phyloP scores from a whole-genome alignment of 1,140 invertebrate species.

The Macrobrachium nipponense region DNA sequence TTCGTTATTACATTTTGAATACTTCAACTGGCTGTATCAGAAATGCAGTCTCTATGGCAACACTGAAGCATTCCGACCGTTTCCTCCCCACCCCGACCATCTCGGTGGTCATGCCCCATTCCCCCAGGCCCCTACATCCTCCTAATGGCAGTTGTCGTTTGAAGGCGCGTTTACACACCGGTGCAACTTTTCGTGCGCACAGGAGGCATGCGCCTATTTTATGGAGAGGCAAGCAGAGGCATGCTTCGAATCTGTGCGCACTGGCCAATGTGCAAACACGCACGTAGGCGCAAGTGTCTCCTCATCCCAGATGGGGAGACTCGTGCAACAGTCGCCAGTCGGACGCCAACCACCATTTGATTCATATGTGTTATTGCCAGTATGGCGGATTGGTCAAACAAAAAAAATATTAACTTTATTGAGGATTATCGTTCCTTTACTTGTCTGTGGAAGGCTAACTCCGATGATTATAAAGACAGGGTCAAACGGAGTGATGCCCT shows the following conservation, averaged over 20 bases:
- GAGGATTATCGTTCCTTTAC: conserved; percentile 23
- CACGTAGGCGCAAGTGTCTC: conserved; percentile 23
- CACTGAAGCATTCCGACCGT: no score
- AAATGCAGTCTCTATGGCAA: no score
- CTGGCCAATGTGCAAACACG: conserved; percentile 19
- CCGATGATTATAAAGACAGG: conserved; percentile 20
- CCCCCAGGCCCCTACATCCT: no score
- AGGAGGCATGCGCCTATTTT: conserved; percentile 18
- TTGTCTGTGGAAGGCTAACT: conserved; percentile 25
- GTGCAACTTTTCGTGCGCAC: neutral
- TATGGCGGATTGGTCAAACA: conserved; percentile 24
- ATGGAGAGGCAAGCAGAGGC: conserved; percentile 25
- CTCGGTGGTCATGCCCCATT: no score
- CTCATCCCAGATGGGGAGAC: no score
- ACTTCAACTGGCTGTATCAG: no score
- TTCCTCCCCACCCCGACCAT: no score
- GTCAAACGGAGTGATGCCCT: conserved; percentile 27
- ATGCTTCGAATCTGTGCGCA: conserved; percentile 24
- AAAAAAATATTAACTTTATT: conserved; percentile 31
- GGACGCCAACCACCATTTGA: no score
- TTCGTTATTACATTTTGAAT: no score
- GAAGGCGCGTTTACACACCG: conserved; percentile 7
- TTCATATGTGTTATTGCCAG: neutral
- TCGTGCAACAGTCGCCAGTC: no score
- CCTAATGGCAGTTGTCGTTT: no score